Conservation (phyloP, 2,113 vertebrate species). For the Pionites leucogaster region DNA sequence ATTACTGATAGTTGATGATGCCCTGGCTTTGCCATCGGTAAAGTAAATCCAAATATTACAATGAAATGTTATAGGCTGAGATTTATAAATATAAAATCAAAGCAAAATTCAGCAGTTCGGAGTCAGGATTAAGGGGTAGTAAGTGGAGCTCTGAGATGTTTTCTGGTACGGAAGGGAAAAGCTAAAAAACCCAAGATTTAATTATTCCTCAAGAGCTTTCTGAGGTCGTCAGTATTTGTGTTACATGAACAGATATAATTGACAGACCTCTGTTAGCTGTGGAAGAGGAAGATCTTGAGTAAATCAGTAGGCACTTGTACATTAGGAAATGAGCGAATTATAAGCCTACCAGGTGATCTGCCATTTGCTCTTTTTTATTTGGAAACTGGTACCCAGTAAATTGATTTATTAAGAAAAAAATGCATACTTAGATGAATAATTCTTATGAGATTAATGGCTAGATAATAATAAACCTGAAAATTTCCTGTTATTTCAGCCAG, state of each 20-base stretch:
- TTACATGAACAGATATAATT: neutral
- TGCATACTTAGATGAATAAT: neutral
- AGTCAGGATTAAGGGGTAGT: neutral
- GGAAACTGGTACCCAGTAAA: neutral
- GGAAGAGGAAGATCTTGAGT: neutral
- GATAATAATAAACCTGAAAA: neutral
- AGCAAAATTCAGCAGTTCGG: neutral
- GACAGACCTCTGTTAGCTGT: neutral
- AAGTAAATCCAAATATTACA: neutral
- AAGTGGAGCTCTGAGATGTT: neutral
- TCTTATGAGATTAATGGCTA: neutral
- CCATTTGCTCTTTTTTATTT: neutral
- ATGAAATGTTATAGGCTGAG: neutral
- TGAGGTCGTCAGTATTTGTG: neutral
- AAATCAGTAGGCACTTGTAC: neutral
- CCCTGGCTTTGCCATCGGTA: neutral
- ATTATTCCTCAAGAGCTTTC: neutral
- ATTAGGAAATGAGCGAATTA: neutral
- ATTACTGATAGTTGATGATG: neutral
- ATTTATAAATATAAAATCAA: neutral
- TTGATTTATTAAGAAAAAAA: neutral
- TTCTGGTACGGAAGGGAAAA: neutral
- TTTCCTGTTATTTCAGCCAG: neutral
- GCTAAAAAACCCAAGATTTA: neutral
- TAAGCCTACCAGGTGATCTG: neutral